A percentile compares a stretch with the other conserved stretches of the same genome.
Conservation (phyloP, 1,140 invertebrate species). For the Vollenhovia emeryi region DNA sequence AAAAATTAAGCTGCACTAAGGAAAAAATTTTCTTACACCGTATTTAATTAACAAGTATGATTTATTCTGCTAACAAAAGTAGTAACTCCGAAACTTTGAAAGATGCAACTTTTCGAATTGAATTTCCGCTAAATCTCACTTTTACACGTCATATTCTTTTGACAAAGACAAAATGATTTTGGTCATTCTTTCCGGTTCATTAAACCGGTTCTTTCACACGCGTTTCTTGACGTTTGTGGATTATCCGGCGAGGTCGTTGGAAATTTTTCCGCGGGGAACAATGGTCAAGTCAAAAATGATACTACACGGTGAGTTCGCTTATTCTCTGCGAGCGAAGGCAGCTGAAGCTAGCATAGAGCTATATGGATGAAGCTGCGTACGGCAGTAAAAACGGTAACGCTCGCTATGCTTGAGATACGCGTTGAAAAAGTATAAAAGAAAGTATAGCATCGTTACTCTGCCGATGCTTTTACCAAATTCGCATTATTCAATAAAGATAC, state of each 20-base stretch:
- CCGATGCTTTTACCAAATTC: neutral
- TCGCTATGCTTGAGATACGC: neutral
- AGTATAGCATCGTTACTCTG: neutral
- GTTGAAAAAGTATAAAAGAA: neutral
- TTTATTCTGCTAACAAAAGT: neutral
- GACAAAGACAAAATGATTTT: neutral
- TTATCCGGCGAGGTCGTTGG: neutral
- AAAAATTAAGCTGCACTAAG: neutral
- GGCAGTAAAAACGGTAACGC: slow-evolving; percentile 17
- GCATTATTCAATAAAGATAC: neutral
- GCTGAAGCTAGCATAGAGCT: too few species aligned
- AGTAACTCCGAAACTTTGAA: neutral
- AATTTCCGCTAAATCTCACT: neutral
- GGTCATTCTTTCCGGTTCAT: neutral
- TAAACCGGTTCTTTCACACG: neutral
- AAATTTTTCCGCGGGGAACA: slow-evolving; percentile 30
- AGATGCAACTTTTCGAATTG: neutral
- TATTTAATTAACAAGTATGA: neutral
- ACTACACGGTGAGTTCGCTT: neutral
- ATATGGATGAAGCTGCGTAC: neutral
- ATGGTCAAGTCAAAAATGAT: slow-evolving; percentile 26
- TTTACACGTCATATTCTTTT: neutral
- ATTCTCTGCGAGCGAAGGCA: neutral
- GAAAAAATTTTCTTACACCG: neutral
- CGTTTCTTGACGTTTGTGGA: slow-evolving; percentile 15